Percentiles rank a stretch among this genome's conserved stretches.
Evolutionary conservation across 2,888 invertebrate genomes (phyloP).

Genomic region (Leptogaster cylindrica): DNA sequence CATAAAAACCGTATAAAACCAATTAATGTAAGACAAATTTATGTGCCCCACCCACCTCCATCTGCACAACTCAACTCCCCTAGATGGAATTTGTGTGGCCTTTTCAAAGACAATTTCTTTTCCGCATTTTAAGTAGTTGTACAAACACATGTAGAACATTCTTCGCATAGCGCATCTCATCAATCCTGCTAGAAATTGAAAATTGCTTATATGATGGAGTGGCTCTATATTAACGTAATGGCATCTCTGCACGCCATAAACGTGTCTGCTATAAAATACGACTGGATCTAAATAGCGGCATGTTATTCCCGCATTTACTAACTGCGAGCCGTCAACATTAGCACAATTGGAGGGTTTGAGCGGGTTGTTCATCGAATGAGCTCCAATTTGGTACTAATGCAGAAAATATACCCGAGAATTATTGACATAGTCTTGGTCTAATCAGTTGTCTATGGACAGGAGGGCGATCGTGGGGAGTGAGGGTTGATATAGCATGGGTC

Average conservation of each 20-base stretch:
- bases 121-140: conserved; percentile 23
- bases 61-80: too few species aligned
- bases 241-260: conserved; percentile 38
- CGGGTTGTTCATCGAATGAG: neutral
- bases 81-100: too few species aligned
- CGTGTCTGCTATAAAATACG: conserved; percentile 30
- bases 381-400: conserved; percentile 1
- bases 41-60: too few species aligned
- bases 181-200: conserved; percentile 21
- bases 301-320: conserved; percentile 5
- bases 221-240: conserved; percentile 38
- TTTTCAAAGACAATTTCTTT: conserved; percentile 27
- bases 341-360: neutral
- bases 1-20: too few species aligned
- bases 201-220: conserved; percentile 36
- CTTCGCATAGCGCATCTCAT: conserved; percentile 22
- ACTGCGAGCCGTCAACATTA: neutral
- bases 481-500: too few species aligned
- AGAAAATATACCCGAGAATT: conserved; percentile 14
- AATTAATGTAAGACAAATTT: too few species aligned
- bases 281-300: conserved; percentile 4
- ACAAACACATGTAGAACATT: conserved; percentile 17
- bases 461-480: too few species aligned
- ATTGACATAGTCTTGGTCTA: conserved; percentile 13
- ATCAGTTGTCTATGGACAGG: conserved; percentile 9